Evolutionary conservation across 2,113 vertebrate genomes (phyloP).

Genomic region (Brachypodius melanocephalos): DNA sequence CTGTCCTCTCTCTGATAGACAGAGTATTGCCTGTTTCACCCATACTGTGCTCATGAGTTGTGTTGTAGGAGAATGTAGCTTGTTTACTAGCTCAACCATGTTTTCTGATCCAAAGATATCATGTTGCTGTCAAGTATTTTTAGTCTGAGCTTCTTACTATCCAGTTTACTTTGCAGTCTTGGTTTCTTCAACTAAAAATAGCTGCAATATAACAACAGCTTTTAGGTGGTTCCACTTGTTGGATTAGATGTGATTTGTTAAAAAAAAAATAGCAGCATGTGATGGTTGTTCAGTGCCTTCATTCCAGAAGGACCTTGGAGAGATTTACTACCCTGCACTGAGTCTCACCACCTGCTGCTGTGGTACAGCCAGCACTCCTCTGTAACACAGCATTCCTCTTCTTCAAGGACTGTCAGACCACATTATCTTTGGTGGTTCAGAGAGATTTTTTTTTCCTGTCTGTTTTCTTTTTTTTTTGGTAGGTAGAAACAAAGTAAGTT

Average conservation of each 20-base stretch:
- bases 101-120: constrained; percentile 21
- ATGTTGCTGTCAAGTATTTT: constrained; percentile 35
- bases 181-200: constrained; percentile 28
- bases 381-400: neutral
- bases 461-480: neutral
- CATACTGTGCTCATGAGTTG: neutral
- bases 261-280: neutral
- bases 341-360: neutral
- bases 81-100: neutral
- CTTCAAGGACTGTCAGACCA: neutral
- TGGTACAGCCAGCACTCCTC: neutral
- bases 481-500: neutral
- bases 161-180: constrained; percentile 4
- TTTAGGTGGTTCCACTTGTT: neutral
- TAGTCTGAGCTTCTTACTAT: constrained; percentile 13
- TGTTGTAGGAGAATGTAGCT: neutral
- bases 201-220: neutral
- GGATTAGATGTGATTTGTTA: neutral
- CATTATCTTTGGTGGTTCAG: neutral
- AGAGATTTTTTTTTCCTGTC: neutral
- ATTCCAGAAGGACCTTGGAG: neutral
- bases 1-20: neutral
- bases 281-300: neutral
- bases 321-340: neutral
- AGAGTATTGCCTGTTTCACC: neutral